phyloP scores from a whole-genome alignment of 1,140 invertebrate genomes.

The Neodiprion virginianus region DNA sequence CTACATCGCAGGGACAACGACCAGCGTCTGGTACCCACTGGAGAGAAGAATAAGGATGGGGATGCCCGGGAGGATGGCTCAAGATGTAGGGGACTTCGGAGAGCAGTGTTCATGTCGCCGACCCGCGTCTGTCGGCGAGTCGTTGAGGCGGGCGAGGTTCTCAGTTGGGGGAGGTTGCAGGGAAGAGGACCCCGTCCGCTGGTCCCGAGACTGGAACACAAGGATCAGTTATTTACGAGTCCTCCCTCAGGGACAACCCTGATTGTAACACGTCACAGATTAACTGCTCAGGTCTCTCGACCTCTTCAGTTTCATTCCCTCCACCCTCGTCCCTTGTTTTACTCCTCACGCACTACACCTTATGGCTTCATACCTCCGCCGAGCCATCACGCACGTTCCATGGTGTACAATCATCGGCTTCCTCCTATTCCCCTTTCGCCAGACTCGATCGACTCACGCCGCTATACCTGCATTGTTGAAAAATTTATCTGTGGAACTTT shows the following conservation, averaged over 20 bases:
- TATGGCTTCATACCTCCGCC: not conserved
- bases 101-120: not conserved
- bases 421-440: not conserved
- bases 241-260: conserved; percentile 37
- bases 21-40: too few relatives aligned
- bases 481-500: too few relatives aligned
- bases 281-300: conserved; percentile 36
- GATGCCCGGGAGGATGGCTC: conserved; percentile 1
- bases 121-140: not conserved
- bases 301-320: conserved; percentile 19
- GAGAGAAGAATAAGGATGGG: not conserved
- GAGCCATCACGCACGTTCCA: not conserved
- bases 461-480: too few relatives aligned
- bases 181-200: conserved; percentile 18
- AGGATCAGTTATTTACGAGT: conserved; percentile 47
- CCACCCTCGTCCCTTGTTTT: not conserved
- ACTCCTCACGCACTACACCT: too few relatives aligned
- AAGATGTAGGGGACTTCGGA: conserved; percentile 7
- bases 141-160: not conserved
- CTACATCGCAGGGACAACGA: too few relatives aligned
- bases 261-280: conserved; percentile 50
- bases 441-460: too few relatives aligned
- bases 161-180: not conserved
- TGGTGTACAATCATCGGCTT: not conserved
- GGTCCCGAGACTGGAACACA: conserved; percentile 27